Evolutionary conservation across 2,797 vertebrate species (phyloP), one percentile per base, ranked within the genome.

Genomic region (Myoxocephalus aenaeus): DNA sequence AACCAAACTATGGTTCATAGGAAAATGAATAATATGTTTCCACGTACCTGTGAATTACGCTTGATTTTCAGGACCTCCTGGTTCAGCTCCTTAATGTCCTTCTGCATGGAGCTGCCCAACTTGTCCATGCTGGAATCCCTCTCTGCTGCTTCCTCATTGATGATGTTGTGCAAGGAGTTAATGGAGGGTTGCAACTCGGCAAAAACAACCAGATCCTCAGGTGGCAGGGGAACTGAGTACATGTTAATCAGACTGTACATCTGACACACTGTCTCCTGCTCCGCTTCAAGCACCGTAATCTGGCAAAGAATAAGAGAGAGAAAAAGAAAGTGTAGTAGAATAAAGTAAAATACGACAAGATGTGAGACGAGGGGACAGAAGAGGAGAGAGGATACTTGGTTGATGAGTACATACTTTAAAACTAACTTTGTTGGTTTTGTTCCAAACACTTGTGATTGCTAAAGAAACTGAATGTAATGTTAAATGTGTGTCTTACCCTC

Each of bases 161-260:
- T 95, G 58, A 92, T 85, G 40, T 73, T 90, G 7, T 84, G 82
- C 75, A 98, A 85, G 0, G 91, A 84, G 58, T 58, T 25, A n/a
- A 96, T 84, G 36, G 93, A 93, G 0, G 95, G 78, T 63, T 93
- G 89, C 89, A 98, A 90, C 18, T 94, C 96, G 11, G 94, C 88
- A 57, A 95, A 97, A 56, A 94, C 87, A 5, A 92, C 93, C 22
- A 96, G 87, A 90, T 97, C 96, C 74, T 97, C 96, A 5, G 95
- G 94, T 17, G 96, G 95, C 0, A 93, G 91, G 32, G 95, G 92
- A 14, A 97, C 86, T 3, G 91, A 90, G 78, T 96, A 96, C 0
- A 54, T 88, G 5, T 94, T 93, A 22, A 97, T 97, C 77, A 98
- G 89, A 46, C 90, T 89, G 87, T 97, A 97, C 96, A 98, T 96